A percentile compares a stretch with the other conserved stretches of the same genome.
These are phyloP conservation scores for Catocala sponsa DNA, from an alignment of 2,888 invertebrate genomes.

Conservation along the genomic window DNA sequence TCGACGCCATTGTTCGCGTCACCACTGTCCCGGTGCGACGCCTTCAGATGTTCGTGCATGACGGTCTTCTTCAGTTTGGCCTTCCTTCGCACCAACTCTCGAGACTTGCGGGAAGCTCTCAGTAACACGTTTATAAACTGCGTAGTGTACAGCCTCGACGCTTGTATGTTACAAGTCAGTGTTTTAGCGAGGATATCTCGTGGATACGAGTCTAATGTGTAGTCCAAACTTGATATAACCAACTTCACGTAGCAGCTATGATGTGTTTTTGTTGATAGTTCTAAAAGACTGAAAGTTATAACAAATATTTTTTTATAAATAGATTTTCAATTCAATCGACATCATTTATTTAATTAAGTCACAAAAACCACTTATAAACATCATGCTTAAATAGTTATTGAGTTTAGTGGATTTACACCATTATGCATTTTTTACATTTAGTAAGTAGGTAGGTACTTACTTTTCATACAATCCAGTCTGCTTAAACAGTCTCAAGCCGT, in stretches of 20 bases:
- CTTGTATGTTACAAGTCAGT: constrained; percentile 87
- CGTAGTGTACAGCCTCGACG: constrained; percentile 93
- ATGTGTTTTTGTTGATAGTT: constrained; percentile 93
- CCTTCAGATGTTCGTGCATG: constrained; percentile 67
- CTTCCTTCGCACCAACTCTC: constrained; percentile 78
- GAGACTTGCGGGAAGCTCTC: constrained; percentile 89
- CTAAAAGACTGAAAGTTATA: constrained; percentile 89
- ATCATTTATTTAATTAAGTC: too few relatives aligned
- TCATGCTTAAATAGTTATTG: too few relatives aligned
- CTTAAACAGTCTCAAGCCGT: constrained; percentile 91
- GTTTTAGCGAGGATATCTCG: constrained; percentile 90
- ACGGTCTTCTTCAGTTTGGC: constrained; percentile 76
- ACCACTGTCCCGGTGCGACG: constrained; percentile 63
- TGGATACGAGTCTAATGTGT: constrained; percentile 92
- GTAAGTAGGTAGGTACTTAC: constrained; percentile 76
- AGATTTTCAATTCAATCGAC: too few relatives aligned
- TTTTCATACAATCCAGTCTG: constrained; percentile 92
- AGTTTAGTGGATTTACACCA: too few relatives aligned
- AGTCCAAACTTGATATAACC: constrained; percentile 97
- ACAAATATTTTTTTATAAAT: constrained; percentile 1
- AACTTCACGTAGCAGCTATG: constrained; percentile 98
- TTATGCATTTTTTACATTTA: too few relatives aligned
- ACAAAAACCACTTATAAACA: too few relatives aligned
- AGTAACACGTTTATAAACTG: constrained; percentile 96
- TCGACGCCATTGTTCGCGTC: constrained; percentile 78